Base-by-base conservation (phyloP, 92 coral and sea anemone species). In the Zoanthus solanderi region DNA sequence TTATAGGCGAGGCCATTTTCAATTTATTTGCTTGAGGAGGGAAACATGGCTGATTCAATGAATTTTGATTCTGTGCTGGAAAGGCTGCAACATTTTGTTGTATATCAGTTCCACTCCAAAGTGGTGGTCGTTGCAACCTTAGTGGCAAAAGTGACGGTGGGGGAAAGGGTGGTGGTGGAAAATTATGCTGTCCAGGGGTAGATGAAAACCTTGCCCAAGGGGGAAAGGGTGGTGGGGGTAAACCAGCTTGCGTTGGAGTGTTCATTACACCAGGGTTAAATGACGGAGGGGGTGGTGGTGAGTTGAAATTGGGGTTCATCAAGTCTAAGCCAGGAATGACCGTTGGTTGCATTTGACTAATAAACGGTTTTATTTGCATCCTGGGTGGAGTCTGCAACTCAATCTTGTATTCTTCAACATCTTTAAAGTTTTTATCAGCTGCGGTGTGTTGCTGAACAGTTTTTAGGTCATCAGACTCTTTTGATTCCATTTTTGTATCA, bases 181-280 rank as follows among this genome's bases (percentile, higher is more conserved):
- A 23, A n/a, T 63, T 75, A 63, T 30, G 85, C 76, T 81, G 85
- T 66, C 75, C 75, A 81, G 85, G 85, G 2, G 85, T 52, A 58
- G 75, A 61, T 42, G 75, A 23, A 66, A 81, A 81, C 54, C 85
- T 67, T 29, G 85, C 75, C 85, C 85, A 81, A 65, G 85, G 85
- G 75, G 85, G 85, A 1, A 81, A 48, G 63, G 85, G 85, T 44
- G 85, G 85, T 23, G 75, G 85, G 2, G 60, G 85, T 13, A 81
- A 81, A 9, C 58, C 57, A 67, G 14, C 16, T 34, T n/a, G 52
- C n/a, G 48, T 47, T 78, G 54, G 84, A 17, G 85, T 18, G 60
- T 63, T 80, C 45, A 80, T n/a, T 48, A 50, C 58, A 4, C 84
- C 63, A 14, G 48, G 85, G 54, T 10, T 80, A 57, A 80, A 50